Conservation (phyloP, 2,113 vertebrate species). For the Salvelinus alpinus region DNA sequence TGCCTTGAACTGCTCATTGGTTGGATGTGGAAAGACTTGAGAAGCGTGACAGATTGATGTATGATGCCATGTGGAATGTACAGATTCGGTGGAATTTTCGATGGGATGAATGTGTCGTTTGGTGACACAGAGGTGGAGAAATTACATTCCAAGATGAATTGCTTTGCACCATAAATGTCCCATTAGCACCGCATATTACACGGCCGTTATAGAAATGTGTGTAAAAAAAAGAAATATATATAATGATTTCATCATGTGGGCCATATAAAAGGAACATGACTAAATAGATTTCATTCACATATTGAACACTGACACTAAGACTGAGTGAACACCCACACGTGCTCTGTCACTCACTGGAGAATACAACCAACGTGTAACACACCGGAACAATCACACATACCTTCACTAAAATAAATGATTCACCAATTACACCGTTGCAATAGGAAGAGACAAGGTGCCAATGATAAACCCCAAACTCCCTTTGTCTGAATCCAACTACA, state of each 20-base stretch:
- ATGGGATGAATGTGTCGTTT: background rate
- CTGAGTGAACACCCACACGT: background rate
- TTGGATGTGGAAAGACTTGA: slow-evolving; percentile 19
- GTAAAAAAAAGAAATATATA: no score
- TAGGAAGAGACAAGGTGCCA: no score
- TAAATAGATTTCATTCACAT: background rate
- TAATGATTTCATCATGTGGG: no score
- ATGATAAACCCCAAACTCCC: no score
- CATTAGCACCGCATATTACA: background rate
- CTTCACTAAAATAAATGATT: background rate
- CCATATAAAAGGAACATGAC: background rate
- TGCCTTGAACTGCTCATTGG: slow-evolving; percentile 21
- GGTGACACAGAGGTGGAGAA: background rate
- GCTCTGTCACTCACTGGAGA: background rate
- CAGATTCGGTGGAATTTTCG: slow-evolving; percentile 8
- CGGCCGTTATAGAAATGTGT: background rate
- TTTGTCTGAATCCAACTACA: no score
- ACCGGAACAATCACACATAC: background rate
- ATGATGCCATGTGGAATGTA: background rate
- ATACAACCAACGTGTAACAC: background rate
- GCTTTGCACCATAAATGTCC: background rate
- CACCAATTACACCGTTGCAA: no score
- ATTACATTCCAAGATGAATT: background rate
- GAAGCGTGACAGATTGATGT: slow-evolving; percentile 18
- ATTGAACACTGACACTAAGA: background rate